These are phyloP conservation scores for Centropus unirufus DNA, from an alignment of 2,113 vertebrate genomes.

Conservation along the genomic window DNA sequence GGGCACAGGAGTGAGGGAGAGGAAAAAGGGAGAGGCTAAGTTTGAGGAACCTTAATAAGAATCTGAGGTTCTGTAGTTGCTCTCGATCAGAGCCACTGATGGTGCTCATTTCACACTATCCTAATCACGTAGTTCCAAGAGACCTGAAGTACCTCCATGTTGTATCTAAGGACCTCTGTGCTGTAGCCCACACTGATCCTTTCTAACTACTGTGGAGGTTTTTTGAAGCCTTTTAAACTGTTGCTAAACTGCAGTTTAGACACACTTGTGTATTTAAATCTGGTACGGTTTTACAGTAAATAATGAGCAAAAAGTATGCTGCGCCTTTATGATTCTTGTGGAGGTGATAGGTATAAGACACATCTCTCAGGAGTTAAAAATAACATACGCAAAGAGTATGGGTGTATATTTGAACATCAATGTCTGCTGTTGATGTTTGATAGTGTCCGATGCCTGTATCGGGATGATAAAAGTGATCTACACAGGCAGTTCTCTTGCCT, in stretches of 20 bases:
- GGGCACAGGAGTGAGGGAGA: background rate
- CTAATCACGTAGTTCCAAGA: background rate
- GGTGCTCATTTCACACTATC: background rate
- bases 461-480: background rate
- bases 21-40: background rate
- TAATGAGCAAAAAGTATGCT: background rate
- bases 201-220: background rate
- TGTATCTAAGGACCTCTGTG: background rate
- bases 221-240: background rate
- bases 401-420: background rate
- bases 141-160: background rate
- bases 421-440: background rate
- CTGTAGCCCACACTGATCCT: background rate
- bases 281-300: background rate
- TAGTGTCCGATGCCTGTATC: background rate
- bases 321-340: background rate
- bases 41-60: background rate
- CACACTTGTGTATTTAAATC: background rate
- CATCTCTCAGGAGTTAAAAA: background rate
- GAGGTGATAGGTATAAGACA: background rate
- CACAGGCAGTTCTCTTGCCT: background rate
- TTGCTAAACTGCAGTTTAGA: background rate
- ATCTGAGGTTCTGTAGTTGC: background rate
- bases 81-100: background rate
- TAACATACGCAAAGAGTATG: background rate